Conservation (phyloP, 1,140 invertebrate genomes). For the Planococcus citri region DNA sequence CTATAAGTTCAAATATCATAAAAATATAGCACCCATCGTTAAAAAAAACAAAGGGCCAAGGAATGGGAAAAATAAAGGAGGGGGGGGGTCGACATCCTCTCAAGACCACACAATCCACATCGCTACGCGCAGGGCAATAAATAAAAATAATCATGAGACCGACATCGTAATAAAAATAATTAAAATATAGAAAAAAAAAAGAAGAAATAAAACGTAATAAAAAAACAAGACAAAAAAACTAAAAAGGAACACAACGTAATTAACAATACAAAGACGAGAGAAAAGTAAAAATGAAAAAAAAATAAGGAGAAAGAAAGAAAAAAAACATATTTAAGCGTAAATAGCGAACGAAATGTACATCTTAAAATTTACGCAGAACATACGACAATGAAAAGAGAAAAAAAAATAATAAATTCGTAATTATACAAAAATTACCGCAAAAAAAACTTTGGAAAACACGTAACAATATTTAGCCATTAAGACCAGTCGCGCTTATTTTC, state of each 20-base stretch:
- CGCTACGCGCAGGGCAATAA: not conserved
- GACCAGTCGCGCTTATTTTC: not conserved
- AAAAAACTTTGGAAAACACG: conserved; percentile 11
- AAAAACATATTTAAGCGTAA: conserved; percentile 10
- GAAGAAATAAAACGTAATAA: not conserved
- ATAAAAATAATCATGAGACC: not conserved
- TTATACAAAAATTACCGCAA: not conserved
- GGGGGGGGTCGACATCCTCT: no score
- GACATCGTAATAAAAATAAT: not conserved
- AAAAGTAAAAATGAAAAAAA: not conserved
- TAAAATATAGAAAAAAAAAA: not conserved
- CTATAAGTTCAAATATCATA: no score
- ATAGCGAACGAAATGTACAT: not conserved
- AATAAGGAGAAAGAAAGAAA: no score
- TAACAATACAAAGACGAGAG: not conserved
- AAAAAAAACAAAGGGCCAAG: no score
- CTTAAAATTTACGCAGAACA: not conserved
- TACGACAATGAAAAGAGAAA: no score
- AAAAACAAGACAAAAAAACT: not conserved
- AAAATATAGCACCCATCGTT: no score
- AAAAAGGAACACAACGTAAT: conserved; percentile 5
- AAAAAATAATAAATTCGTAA: no score
- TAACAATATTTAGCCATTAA: not conserved
- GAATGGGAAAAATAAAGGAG: no score
- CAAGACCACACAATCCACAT: no score